These are phyloP conservation scores for Temnothorax unifasciatus DNA, from an alignment of 2,888 invertebrate species.

Conservation along the genomic window DNA sequence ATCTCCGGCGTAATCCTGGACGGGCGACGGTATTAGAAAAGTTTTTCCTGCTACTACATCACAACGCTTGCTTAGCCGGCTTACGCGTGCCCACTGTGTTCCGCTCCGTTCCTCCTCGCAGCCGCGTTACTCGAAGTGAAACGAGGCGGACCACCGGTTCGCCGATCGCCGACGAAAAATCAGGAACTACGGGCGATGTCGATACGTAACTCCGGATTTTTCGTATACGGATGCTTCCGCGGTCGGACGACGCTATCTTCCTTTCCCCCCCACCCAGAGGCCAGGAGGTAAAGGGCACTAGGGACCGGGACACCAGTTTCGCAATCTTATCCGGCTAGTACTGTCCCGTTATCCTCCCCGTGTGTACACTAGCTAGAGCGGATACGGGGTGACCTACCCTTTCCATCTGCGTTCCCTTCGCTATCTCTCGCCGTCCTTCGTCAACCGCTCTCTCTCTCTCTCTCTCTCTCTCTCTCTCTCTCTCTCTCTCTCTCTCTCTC, in stretches of 20 bases:
- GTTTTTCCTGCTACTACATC: slow-evolving; percentile 82
- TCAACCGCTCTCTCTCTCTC: slow-evolving; percentile 6
- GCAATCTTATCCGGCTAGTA: slow-evolving; percentile 80
- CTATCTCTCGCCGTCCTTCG: slow-evolving; percentile 22
- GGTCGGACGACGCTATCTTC: slow-evolving; percentile 73
- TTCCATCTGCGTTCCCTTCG: slow-evolving; percentile 42
- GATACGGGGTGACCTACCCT: slow-evolving; percentile 64
- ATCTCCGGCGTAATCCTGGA: slow-evolving; percentile 84
- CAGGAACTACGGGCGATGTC: slow-evolving; percentile 77
- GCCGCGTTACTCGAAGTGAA: slow-evolving; percentile 35
- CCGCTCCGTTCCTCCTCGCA: slow-evolving; percentile 44
- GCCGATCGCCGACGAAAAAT: slow-evolving; percentile 78
- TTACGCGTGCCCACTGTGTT: slow-evolving; percentile 69
- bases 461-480: slow-evolving; percentile 10
- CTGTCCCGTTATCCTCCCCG: slow-evolving; percentile 64
- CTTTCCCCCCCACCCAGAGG: slow-evolving; percentile 59
- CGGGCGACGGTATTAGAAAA: slow-evolving; percentile 85
- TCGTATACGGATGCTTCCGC: slow-evolving; percentile 80
- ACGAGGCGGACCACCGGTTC: slow-evolving; percentile 55
- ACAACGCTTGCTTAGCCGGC: slow-evolving; percentile 77
- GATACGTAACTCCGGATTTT: slow-evolving; percentile 75
- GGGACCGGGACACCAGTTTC: slow-evolving; percentile 80
- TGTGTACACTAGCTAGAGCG: slow-evolving; percentile 62
- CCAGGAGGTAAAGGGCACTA: slow-evolving; percentile 82
- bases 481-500: slow-evolving; percentile 13